Conservation (phyloP, 2,113 vertebrate species). For the Colius striatus region DNA sequence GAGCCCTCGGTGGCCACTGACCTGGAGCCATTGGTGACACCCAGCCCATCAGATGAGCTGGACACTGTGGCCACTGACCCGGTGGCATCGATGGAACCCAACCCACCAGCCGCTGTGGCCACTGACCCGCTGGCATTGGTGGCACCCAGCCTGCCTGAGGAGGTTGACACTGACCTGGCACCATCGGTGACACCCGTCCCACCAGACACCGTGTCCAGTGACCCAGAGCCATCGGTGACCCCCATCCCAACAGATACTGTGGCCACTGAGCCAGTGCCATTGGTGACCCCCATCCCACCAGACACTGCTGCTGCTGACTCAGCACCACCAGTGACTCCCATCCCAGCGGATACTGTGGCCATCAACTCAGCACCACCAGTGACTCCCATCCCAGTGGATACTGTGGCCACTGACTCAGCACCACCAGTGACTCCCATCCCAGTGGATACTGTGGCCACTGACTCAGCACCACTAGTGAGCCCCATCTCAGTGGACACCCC, state of each 20-base stretch:
- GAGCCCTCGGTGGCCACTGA: accelerated
- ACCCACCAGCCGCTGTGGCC: background rate
- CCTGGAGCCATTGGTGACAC: accelerated
- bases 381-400: too few relatives aligned
- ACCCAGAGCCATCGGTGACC: accelerated
- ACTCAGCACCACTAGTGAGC: too few relatives aligned
- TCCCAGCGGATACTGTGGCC: too few relatives aligned
- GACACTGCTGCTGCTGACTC: too few relatives aligned
- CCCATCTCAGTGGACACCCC: too few relatives aligned
- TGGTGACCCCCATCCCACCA: background rate
- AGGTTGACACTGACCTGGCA: background rate
- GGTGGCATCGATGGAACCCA: background rate
- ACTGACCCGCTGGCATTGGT: too few relatives aligned
- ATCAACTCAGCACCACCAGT: too few relatives aligned
- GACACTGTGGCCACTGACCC: accelerated
- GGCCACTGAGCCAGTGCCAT: background rate
- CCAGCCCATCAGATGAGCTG: background rate
- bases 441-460: too few relatives aligned
- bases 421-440: too few relatives aligned
- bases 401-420: too few relatives aligned
- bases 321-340: too few relatives aligned
- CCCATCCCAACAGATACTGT: background rate
- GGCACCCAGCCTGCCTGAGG: too few relatives aligned
- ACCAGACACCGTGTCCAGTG: accelerated
- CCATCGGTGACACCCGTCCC: background rate